Base-by-base conservation (phyloP, 30 jellyfish, hydroid and myxozoan species). In the Haliclystus octoradiatus region DNA sequence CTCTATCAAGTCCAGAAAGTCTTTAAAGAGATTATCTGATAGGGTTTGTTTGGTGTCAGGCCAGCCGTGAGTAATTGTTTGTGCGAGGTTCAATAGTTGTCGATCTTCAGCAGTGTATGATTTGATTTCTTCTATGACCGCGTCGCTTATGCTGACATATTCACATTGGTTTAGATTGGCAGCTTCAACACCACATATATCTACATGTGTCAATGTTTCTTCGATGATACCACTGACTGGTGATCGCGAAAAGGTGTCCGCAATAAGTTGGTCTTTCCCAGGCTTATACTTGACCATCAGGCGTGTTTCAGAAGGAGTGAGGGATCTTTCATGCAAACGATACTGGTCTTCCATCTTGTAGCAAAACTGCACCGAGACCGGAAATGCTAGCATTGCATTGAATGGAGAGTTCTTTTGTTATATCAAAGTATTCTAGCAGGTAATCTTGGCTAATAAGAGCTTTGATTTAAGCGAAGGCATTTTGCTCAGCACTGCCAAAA, bases 1-100 rank as follows among this genome's bases (percentile, higher is more conserved):
- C 83, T 72, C 75, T 60, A 68, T 72, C n/a, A 68, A 31, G 34
- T 72, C 68, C 61, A 72, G 62, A 57, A 72, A 57, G 83, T 74
- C 83, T 57, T 72, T n/a, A n/a, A n/a, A n/a, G 47, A 72, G 68
- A 33, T 66, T 72, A 23, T 72, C 75, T 32, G 83, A 50, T 57
- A 53, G 75, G 61, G 61, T 74, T 57, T 68, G 61, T 72, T 72
- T 72, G 83, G 40, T 68, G 24, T 57, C 83, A 32, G 83, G 83
- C 83, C 74, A 72, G 61, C n/a, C n/a, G n/a, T n/a, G n/a, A n/a
- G n/a, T n/a, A n/a, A n/a, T n/a, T n/a, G n/a, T n/a, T n/a, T n/a
- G 75, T 75, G 31, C 35, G 61, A 72, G 75, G 33, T 57, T 57
- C 47, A 63, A 60, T 68, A 2, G 33, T 61, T 75, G 61, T 31